phyloP scores from a whole-genome alignment of 2,797 vertebrate species.

The Xerus rutilus region DNA sequence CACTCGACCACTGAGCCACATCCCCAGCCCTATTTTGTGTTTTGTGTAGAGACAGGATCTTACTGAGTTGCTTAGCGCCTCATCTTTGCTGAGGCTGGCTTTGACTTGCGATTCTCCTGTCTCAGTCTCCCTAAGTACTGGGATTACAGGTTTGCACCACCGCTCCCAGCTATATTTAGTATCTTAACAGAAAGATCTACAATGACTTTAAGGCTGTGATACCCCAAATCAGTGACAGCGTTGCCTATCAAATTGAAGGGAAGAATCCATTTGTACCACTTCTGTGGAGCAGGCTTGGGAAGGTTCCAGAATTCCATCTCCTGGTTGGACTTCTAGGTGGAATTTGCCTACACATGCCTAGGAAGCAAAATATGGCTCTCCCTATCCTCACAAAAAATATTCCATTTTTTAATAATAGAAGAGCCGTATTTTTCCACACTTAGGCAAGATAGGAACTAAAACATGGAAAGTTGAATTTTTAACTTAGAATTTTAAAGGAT shows the following conservation, averaged over 20 bases:
- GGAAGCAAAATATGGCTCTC: neutral
- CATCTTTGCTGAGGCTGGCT: no score
- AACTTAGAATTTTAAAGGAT: constrained; percentile 47
- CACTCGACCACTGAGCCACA: no score
- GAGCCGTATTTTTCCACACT: neutral
- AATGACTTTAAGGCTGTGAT: neutral
- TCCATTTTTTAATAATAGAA: neutral
- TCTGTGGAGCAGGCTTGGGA: neutral
- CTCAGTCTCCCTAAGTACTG: no score
- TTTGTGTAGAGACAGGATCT: no score
- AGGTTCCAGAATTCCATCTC: neutral
- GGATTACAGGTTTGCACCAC: no score
- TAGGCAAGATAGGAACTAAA: neutral
- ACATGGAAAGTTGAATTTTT: constrained; percentile 34
- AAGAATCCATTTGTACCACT: neutral
- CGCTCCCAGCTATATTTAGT: neutral
- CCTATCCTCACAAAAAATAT: neutral
- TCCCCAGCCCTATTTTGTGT: no score
- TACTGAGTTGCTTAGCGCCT: no score
- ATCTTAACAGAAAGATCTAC: neutral
- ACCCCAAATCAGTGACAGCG: neutral
- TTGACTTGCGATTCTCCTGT: no score
- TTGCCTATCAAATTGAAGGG: neutral
- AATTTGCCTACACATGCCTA: neutral
- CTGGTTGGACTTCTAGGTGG: neutral